Base-by-base conservation (phyloP, 1,140 invertebrate species). In the Dreissena polymorpha region DNA sequence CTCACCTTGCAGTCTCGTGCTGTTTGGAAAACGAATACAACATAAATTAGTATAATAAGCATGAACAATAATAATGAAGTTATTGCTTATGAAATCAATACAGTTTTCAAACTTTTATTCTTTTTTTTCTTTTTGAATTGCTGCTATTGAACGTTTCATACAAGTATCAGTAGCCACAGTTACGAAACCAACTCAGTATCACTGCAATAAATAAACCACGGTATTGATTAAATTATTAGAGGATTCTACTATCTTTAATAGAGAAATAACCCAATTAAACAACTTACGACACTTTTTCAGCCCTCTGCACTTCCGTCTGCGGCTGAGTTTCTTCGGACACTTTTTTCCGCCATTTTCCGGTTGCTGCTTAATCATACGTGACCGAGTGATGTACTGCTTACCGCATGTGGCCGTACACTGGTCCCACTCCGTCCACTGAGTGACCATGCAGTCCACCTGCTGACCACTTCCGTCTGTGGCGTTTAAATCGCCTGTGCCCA, bases 361-460 rank as follows among this genome's bases (percentile, higher is more conserved):
- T 39, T 88, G 74, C 27, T 77, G 72, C 63, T 90, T 89, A 27
- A 92, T 87, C 86, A 88, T 89, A 25, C 91, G 63, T 0, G 65
- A 80, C 68, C 85, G 84, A 18, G 68, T 88, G 10, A 85, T 86
- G 53, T 84, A 65, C 7, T 89, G 88, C 27, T 86, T 86, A 7
- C 92, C 93, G 85, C 93, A 94, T 0, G 89, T 91, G 12, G 83
- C 87, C 0, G 90, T 92, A 85, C 93, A 94, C 10, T 83, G 74
- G 23, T 88, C 89, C 93, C 93, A 94, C 13, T 87, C 84, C 10
- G 90, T 87, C 93, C 93, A 94, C 3, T 86, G 76, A 64, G 90
- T 88, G 60, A 93, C 91, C 91, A 93, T 87, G 73, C 91, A 92
- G 78, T 91, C 86, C 13, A 88, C 77, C 10, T 18, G 57, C 0